These are phyloP conservation scores for Drosophila pseudoananassae DNA, from an alignment of 1,140 invertebrate genomes.

Conservation along the genomic window DNA sequence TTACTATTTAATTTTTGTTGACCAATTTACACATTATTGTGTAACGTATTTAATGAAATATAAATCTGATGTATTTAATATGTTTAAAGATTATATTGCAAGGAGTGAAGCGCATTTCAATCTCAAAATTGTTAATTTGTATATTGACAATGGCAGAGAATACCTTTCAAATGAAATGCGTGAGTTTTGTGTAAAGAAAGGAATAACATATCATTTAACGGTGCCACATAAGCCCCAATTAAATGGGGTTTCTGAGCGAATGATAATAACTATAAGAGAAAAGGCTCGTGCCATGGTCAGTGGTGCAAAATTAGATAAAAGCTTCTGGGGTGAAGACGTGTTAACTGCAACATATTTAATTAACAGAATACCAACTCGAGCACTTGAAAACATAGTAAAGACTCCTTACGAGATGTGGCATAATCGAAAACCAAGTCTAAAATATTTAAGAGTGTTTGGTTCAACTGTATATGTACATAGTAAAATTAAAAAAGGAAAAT, in stretches of 20 bases:
- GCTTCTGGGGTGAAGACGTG: slow-evolving; percentile 17
- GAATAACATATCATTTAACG: slow-evolving; percentile 3
- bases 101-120: too few relatives aligned
- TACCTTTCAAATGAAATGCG: too few relatives aligned
- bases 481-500: slow-evolving; percentile 22
- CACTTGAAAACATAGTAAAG: neutral
- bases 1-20: neutral
- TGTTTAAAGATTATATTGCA: too few relatives aligned
- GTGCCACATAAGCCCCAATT: neutral
- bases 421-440: slow-evolving; percentile 10
- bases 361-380: slow-evolving; percentile 17
- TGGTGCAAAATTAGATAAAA: too few relatives aligned
- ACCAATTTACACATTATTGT: too few relatives aligned
- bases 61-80: too few relatives aligned
- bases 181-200: neutral
- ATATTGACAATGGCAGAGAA: too few relatives aligned
- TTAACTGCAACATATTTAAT: slow-evolving; percentile 9
- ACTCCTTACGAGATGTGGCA: slow-evolving; percentile 15
- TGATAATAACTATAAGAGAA: slow-evolving; percentile 4
- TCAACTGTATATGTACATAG: slow-evolving; percentile 10
- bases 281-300: neutral
- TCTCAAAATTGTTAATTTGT: too few relatives aligned
- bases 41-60: too few relatives aligned
- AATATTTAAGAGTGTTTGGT: too few relatives aligned
- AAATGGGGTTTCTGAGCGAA: slow-evolving; percentile 1